These are phyloP conservation scores for Pimephales promelas DNA, from an alignment of 2,113 vertebrate genomes.

Conservation along the genomic window DNA sequence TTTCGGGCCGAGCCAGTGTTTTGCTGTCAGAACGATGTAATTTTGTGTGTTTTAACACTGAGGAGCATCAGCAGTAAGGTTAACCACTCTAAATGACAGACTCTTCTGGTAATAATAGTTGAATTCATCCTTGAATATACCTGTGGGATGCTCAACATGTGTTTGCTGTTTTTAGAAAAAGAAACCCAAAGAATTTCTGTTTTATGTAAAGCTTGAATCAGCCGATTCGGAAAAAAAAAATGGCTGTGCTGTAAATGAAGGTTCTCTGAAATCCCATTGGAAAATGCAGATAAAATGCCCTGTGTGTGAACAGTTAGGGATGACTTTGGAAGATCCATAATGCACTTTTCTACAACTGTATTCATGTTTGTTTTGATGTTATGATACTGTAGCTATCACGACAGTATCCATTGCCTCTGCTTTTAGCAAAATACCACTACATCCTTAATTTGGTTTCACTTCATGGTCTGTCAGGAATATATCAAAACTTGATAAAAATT, in stretches of 20 bases:
- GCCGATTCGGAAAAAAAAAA: background rate
- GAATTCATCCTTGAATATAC: background rate
- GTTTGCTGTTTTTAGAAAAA: slow-evolving; percentile 31
- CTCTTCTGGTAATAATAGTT: background rate
- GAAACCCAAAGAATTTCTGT: slow-evolving; percentile 29
- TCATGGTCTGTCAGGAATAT: slow-evolving; percentile 6
- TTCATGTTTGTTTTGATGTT: slow-evolving; percentile 6
- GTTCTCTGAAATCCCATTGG: background rate
- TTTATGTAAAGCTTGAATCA: slow-evolving; percentile 1
- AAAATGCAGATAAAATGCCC: background rate
- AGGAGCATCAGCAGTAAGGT: background rate
- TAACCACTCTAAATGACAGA: background rate
- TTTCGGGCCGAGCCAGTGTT: background rate
- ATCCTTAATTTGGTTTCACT: slow-evolving; percentile 16
- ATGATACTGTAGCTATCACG: background rate
- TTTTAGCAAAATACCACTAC: slow-evolving; percentile 12
- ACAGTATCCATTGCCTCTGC: background rate
- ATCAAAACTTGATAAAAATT: slow-evolving; percentile 47
- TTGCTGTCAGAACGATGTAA: slow-evolving; percentile 10
- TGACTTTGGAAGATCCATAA: background rate
- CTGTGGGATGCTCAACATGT: background rate
- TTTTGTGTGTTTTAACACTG: slow-evolving; percentile 44
- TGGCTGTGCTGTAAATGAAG: background rate
- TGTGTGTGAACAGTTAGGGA: background rate
- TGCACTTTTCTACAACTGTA: slow-evolving; percentile 22